phyloP scores from a whole-genome alignment of 1,140 invertebrate species.

The Acyrthosiphon pisum region DNA sequence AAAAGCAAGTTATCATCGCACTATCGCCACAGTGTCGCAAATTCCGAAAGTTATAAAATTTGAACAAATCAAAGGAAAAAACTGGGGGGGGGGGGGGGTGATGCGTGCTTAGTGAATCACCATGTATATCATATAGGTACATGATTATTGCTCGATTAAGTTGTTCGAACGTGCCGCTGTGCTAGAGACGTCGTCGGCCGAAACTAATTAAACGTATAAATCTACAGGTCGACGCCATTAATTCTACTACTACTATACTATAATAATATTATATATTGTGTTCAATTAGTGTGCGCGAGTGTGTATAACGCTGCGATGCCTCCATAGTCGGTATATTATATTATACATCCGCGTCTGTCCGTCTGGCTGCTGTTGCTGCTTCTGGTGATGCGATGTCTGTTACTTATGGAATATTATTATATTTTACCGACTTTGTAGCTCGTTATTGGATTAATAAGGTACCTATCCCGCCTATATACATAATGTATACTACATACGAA shows the following conservation, averaged over 20 bases:
- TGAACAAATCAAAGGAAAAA: not conserved
- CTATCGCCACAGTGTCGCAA: not conserved
- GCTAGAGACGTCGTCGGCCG: not conserved
- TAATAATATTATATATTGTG: not conserved
- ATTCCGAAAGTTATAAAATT: not conserved
- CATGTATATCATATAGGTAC: not conserved
- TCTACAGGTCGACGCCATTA: not conserved
- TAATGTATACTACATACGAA: not conserved
- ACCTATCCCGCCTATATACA: not conserved
- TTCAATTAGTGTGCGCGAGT: not conserved
- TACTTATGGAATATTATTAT: not conserved
- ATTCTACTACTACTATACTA: not conserved
- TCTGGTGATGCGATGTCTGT: not conserved
- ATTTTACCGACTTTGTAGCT: not conserved
- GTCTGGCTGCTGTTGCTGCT: not conserved
- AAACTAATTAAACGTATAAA: constrained; percentile 25
- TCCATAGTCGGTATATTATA: not conserved
- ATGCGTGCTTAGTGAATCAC: not conserved
- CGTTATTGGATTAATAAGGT: not conserved
- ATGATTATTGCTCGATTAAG: not conserved
- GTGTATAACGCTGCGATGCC: not conserved
- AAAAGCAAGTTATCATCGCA: no score
- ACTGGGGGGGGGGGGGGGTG: not conserved
- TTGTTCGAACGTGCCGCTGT: not conserved
- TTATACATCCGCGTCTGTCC: not conserved